These are phyloP conservation scores for Macheiramphus alcinus DNA, from an alignment of 2,113 vertebrate genomes.

Conservation along the genomic window DNA sequence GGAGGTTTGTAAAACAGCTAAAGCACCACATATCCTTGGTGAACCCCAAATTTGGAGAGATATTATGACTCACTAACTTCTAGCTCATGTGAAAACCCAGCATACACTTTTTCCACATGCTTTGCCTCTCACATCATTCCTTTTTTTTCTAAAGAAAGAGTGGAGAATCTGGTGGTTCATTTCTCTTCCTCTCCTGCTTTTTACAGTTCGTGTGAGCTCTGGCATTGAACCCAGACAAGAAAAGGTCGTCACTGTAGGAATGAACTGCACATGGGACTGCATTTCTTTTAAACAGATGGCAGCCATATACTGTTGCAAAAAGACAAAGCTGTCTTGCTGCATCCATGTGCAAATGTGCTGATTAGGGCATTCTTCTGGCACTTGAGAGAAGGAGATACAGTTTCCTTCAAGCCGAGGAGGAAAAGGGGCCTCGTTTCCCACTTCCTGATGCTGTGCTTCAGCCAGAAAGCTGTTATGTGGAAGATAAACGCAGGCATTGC, in stretches of 20 bases:
- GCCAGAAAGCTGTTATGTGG: background rate
- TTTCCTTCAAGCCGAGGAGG: background rate
- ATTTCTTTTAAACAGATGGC: background rate
- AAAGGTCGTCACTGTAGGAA: background rate
- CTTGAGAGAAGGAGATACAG: background rate
- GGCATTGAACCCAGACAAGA: background rate
- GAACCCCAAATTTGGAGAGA: background rate
- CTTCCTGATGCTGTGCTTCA: background rate
- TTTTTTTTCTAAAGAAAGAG: background rate
- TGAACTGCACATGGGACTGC: background rate
- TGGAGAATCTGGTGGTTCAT: background rate
- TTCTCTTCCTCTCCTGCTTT: background rate
- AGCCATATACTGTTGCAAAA: background rate
- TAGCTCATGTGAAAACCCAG: background rate
- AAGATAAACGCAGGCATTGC: background rate
- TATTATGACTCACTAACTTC: background rate
- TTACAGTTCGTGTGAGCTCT: background rate
- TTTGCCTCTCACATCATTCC: fast-evolving
- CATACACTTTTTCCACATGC: fast-evolving
- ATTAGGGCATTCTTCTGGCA: background rate
- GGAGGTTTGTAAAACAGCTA: background rate
- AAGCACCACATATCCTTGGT: background rate
- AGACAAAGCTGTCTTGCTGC: background rate
- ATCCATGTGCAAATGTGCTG: background rate
- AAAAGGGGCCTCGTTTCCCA: background rate